phyloP scores from a whole-genome alignment of 2,797 vertebrate species.

The Ambastaia sidthimunki region DNA sequence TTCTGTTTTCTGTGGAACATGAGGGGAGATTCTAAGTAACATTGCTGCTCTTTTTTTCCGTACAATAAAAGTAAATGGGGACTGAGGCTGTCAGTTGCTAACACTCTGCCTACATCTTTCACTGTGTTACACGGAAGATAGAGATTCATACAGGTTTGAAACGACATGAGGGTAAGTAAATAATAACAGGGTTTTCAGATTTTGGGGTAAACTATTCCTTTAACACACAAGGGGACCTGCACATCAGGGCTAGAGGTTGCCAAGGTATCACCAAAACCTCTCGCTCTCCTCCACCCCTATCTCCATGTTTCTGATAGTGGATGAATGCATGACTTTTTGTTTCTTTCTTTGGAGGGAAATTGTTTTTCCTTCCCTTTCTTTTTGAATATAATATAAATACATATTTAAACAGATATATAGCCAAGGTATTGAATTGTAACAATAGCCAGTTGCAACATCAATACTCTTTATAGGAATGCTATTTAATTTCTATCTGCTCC shows the following conservation, averaged over 20 bases:
- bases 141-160: not conserved
- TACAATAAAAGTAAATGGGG: not conserved
- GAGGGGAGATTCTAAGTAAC: not conserved
- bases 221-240: conserved; percentile 24
- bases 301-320: conserved; percentile 31
- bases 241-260: conserved; percentile 49
- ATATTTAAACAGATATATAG: conserved; percentile 50
- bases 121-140: not conserved
- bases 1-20: not conserved
- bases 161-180: not conserved
- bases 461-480: conserved; percentile 56
- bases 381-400: conserved; percentile 48
- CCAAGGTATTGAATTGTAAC: conserved; percentile 47
- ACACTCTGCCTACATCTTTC: not conserved
- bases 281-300: conserved; percentile 31
- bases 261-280: conserved; percentile 30
- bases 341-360: conserved; percentile 26
- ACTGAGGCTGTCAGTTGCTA: not conserved
- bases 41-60: not conserved
- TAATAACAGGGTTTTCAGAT: not conserved
- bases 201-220: not conserved
- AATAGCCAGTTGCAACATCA: conserved; percentile 19
- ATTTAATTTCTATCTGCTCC: conserved; percentile 52
- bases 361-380: conserved; percentile 26
- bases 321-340: conserved; percentile 57